These are phyloP conservation scores for Megalops cyprinoides DNA, from an alignment of 2,797 vertebrate species.

Conservation along the genomic window DNA sequence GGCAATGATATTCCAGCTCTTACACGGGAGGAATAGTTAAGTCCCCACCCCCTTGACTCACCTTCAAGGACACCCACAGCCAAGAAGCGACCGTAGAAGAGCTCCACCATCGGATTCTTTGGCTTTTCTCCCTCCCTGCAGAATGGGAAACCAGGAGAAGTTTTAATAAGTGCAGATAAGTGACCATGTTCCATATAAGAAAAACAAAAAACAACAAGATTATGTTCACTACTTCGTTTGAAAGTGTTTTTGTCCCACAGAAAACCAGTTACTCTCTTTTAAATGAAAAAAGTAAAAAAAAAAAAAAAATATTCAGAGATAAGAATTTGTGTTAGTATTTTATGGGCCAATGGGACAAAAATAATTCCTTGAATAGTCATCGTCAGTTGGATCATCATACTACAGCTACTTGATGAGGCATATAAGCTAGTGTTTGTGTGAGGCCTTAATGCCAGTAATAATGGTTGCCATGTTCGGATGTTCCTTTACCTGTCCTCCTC, in stretches of 20 bases:
- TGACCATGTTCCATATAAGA: background rate
- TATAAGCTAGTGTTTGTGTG: background rate
- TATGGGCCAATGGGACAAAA: background rate
- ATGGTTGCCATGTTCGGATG: no score
- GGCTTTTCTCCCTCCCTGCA: slow-evolving; percentile 94
- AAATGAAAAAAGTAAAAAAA: no score
- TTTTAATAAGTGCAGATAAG: background rate
- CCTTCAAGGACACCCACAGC: slow-evolving; percentile 97
- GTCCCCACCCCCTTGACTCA: slow-evolving; percentile 54
- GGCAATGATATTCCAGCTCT: slow-evolving; percentile 55
- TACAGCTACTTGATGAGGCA: background rate
- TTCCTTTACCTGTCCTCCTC: slow-evolving; percentile 95
- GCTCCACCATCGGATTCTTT: slow-evolving; percentile 98
- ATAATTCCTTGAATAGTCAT: background rate
- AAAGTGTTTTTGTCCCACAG: background rate
- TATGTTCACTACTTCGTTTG: background rate
- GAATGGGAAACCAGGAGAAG: slow-evolving; percentile 18
- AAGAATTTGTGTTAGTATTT: background rate
- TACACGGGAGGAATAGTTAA: slow-evolving; percentile 13
- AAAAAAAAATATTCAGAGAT: background rate
- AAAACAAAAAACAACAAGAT: background rate
- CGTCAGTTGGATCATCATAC: background rate
- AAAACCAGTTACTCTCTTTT: background rate
- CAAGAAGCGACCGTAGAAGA: slow-evolving; percentile 95
- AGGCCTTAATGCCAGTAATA: no score